Percentiles rank a stretch among this genome's conserved stretches.
phyloP scores from a whole-genome alignment of 2,888 invertebrate species.

The Calameuta filiformis region DNA sequence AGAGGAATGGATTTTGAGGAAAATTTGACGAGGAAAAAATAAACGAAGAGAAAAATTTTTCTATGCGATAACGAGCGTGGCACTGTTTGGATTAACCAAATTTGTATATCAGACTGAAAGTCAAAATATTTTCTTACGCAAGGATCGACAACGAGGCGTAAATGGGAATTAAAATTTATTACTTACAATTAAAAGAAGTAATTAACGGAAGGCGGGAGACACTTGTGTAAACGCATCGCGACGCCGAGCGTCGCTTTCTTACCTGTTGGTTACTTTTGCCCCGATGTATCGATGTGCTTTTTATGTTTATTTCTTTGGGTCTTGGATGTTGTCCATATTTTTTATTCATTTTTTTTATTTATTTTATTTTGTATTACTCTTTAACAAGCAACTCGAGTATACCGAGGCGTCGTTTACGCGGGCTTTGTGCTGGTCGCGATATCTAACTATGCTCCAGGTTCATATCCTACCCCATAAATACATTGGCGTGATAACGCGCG shows the following conservation, averaged over 20 bases:
- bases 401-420: not conserved
- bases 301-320: not conserved
- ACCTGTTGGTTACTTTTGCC: not conserved
- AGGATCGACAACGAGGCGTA: not conserved
- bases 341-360: not conserved
- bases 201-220: slow-evolving; percentile 45
- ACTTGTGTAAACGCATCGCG: slow-evolving; percentile 49
- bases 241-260: not conserved
- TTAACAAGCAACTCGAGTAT: not conserved
- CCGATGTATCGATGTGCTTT: not conserved
- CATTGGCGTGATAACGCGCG: slow-evolving; percentile 51
- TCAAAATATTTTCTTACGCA: not conserved
- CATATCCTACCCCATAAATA: slow-evolving; percentile 59
- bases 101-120: not conserved
- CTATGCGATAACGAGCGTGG: not conserved
- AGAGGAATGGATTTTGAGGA: not conserved
- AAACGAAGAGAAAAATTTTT: slow-evolving; percentile 41
- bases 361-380: too few relatives aligned
- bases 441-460: slow-evolving; percentile 22
- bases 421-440: slow-evolving; percentile 19
- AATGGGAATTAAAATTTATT: slow-evolving; percentile 5
- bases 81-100: not conserved
- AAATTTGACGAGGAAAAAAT: not conserved
- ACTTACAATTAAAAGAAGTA: slow-evolving; percentile 39
- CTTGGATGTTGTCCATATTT: too few relatives aligned